These are phyloP conservation scores for Misgurnus anguillicaudatus DNA, from an alignment of 2,113 vertebrate genomes.

Conservation along the genomic window DNA sequence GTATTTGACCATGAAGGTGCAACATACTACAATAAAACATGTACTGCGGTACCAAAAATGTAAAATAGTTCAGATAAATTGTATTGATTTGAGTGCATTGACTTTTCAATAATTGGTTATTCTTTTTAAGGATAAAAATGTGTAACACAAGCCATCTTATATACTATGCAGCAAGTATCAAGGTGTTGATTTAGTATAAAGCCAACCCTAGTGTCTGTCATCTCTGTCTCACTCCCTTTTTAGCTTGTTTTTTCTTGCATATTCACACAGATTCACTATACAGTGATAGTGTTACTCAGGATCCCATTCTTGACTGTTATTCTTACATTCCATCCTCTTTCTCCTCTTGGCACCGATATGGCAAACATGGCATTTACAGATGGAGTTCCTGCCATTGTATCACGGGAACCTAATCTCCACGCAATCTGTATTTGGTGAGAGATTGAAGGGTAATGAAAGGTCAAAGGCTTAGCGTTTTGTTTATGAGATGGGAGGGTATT, in stretches of 20 bases:
- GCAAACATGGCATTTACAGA: slow-evolving; percentile 11
- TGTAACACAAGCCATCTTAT: too few relatives aligned
- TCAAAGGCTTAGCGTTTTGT: slow-evolving; percentile 16
- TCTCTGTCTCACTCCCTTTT: slow-evolving; percentile 1
- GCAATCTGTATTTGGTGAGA: slow-evolving; percentile 7
- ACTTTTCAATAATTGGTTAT: too few relatives aligned
- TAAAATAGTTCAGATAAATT: too few relatives aligned
- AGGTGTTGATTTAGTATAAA: too few relatives aligned
- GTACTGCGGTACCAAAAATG: too few relatives aligned
- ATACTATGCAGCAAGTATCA: too few relatives aligned
- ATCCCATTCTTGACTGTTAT: neutral
- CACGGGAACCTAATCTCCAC: slow-evolving; percentile 11
- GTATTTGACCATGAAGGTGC: too few relatives aligned
- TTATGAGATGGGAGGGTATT: neutral
- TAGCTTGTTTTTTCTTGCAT: neutral
- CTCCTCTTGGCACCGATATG: neutral
- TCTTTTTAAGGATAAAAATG: too few relatives aligned
- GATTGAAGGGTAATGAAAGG: slow-evolving; percentile 26
- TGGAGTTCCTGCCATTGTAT: neutral
- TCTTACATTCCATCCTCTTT: neutral
- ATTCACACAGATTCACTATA: too few relatives aligned
- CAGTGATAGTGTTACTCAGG: too few relatives aligned
- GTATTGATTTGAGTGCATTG: too few relatives aligned
- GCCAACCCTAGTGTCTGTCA: neutral
- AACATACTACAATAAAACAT: slow-evolving; percentile 7